phyloP scores from a whole-genome alignment of 1,140 invertebrate genomes.

The Heliothis virescens region DNA sequence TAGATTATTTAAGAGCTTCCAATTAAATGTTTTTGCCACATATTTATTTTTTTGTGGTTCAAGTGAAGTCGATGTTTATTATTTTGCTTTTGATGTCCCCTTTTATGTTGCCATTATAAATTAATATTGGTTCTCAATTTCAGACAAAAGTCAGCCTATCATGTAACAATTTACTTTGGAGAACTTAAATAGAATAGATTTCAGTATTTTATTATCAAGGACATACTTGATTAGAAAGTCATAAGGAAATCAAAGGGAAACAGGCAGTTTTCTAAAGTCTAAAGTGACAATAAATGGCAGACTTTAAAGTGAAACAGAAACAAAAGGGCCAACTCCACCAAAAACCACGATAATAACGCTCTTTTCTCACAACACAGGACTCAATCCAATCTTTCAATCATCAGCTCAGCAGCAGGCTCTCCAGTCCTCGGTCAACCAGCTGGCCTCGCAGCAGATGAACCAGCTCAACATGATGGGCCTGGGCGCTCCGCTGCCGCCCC shows the following conservation, averaged over 20 bases:
- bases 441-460: slow-evolving; percentile 61
- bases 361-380: slow-evolving; percentile 13
- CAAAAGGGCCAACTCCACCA: background rate
- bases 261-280: background rate
- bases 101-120: background rate
- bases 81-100: background rate
- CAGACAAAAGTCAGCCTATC: background rate
- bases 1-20: too few species aligned
- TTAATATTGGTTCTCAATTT: background rate
- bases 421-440: slow-evolving; percentile 66
- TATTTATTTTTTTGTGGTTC: too few species aligned
- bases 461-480: slow-evolving; percentile 62
- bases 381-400: slow-evolving; percentile 47
- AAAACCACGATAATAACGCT: background rate
- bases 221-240: background rate
- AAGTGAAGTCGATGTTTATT: background rate
- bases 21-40: too few species aligned
- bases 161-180: background rate
- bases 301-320: slow-evolving; percentile 1
- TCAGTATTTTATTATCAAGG: too few species aligned
- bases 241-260: background rate
- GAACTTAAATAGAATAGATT: background rate
- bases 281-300: too few species aligned
- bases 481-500: slow-evolving; percentile 57
- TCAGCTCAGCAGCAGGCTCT: slow-evolving; percentile 76